phyloP scores from a whole-genome alignment of 1,140 invertebrate genomes.

The Nixonia krombeini region DNA sequence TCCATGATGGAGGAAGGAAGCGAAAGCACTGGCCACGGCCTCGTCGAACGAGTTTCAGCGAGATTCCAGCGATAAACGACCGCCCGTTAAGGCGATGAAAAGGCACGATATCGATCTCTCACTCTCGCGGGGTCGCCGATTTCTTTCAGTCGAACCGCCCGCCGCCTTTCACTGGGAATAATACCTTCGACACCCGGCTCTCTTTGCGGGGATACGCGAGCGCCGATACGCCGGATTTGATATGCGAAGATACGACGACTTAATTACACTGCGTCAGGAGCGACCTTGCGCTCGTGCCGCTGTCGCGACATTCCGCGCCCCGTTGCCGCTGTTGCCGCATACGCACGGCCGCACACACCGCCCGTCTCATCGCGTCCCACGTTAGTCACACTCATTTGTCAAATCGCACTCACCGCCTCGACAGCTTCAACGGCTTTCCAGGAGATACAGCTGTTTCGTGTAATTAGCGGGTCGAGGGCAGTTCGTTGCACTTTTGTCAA shows the following conservation, averaged over 20 bases:
- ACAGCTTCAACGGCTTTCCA: no score
- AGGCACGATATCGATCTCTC: conserved; percentile 46
- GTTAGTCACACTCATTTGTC: no score
- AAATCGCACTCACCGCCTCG: no score
- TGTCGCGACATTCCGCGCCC: no score
- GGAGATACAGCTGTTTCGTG: no score
- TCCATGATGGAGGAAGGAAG: conserved; percentile 43
- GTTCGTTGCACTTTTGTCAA: no score
- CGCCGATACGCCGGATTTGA: conserved; percentile 41
- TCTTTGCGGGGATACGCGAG: conserved; percentile 23
- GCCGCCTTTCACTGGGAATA: neutral
- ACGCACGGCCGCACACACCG: no score
- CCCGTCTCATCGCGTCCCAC: no score
- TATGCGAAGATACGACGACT: conserved; percentile 38
- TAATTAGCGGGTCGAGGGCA: no score
- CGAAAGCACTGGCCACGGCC: conserved; percentile 26
- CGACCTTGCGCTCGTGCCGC: no score
- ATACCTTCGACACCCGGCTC: neutral
- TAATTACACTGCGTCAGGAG: conserved; percentile 37
- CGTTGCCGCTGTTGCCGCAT: no score
- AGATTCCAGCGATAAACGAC: conserved; percentile 37
- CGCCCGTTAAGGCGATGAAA: conserved; percentile 49
- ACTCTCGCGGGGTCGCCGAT: conserved; percentile 12
- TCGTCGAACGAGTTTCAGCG: conserved; percentile 25
- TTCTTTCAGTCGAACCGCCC: conserved; percentile 17